phyloP scores from a whole-genome alignment of 2,888 invertebrate genomes.

The Sthenelais limicola region DNA sequence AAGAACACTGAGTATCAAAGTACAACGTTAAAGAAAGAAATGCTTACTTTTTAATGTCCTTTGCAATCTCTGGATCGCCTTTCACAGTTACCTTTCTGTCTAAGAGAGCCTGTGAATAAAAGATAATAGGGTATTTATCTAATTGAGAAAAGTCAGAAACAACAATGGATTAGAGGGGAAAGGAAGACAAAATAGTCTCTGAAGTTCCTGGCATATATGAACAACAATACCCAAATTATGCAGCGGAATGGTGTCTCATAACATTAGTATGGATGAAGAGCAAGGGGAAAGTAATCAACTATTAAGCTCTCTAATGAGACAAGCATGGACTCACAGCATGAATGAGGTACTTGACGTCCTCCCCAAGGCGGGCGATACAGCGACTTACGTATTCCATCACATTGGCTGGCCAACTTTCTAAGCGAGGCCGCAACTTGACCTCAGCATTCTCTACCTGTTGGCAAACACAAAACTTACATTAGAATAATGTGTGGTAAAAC shows the following conservation, averaged over 20 bases:
- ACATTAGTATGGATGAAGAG: too few species aligned
- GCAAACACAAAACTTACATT: not conserved
- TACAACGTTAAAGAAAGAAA: conserved; percentile 3
- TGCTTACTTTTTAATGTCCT: conserved; percentile 60
- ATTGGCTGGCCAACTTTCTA: conserved; percentile 60
- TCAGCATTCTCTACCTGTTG: conserved; percentile 20
- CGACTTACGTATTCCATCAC: conserved; percentile 60
- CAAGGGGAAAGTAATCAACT: not conserved
- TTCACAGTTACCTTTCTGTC: conserved; percentile 59
- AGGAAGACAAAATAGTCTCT: too few species aligned
- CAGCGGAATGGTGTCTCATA: too few species aligned
- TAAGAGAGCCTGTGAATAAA: conserved; percentile 60
- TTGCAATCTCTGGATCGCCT: conserved; percentile 56
- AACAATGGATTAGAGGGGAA: too few species aligned
- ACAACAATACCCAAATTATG: too few species aligned
- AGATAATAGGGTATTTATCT: too few species aligned
- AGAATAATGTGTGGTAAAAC: too few species aligned
- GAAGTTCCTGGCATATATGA: too few species aligned
- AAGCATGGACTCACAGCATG: conserved; percentile 58
- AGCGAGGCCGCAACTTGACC: conserved; percentile 5
- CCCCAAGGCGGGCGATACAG: conserved; percentile 57
- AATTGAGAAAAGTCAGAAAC: too few species aligned
- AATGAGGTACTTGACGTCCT: conserved; percentile 61
- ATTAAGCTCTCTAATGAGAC: not conserved
- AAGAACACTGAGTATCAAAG: conserved; percentile 44